These are phyloP conservation scores for Sabatieria punctata DNA, from an alignment of 2,888 invertebrate genomes.

Conservation along the genomic window DNA sequence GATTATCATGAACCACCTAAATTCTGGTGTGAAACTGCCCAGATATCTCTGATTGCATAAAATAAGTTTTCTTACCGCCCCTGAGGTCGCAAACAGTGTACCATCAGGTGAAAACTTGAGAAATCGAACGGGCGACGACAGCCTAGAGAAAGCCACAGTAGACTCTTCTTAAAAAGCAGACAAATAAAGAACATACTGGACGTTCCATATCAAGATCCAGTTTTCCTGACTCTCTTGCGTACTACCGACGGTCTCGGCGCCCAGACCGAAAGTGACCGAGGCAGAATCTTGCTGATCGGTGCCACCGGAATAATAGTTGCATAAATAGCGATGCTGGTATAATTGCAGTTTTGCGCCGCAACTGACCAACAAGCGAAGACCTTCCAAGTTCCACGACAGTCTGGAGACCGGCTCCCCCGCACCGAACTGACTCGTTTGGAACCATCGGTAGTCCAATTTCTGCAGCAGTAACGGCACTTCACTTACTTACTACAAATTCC, in stretches of 20 bases:
- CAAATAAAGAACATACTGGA: too few relatives aligned
- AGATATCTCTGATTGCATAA: neutral
- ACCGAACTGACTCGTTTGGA: slow-evolving; percentile 75
- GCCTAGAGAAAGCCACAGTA: too few relatives aligned
- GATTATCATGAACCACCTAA: too few relatives aligned
- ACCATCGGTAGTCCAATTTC: slow-evolving; percentile 82
- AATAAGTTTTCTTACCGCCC: slow-evolving; percentile 33
- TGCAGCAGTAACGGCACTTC: too few relatives aligned
- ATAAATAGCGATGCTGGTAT: slow-evolving; percentile 20
- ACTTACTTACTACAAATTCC: too few relatives aligned
- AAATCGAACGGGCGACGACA: slow-evolving; percentile 77
- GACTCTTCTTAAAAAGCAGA: too few relatives aligned
- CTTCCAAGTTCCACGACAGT: slow-evolving; percentile 93
- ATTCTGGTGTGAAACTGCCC: neutral
- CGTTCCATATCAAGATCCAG: too few relatives aligned
- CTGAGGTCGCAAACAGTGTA: slow-evolving; percentile 85
- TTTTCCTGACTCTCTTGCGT: too few relatives aligned
- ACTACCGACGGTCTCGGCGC: too few relatives aligned
- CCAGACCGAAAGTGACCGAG: too few relatives aligned
- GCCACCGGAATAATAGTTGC: neutral
- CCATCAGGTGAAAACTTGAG: slow-evolving; percentile 95
- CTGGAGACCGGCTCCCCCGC: slow-evolving; percentile 75
- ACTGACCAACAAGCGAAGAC: slow-evolving; percentile 20
- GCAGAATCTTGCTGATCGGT: slow-evolving; percentile 11
- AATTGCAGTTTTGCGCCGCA: slow-evolving; percentile 11